Evolutionary conservation across 2,888 invertebrate species (phyloP).

Genomic region (Stegana nigrithorax): DNA sequence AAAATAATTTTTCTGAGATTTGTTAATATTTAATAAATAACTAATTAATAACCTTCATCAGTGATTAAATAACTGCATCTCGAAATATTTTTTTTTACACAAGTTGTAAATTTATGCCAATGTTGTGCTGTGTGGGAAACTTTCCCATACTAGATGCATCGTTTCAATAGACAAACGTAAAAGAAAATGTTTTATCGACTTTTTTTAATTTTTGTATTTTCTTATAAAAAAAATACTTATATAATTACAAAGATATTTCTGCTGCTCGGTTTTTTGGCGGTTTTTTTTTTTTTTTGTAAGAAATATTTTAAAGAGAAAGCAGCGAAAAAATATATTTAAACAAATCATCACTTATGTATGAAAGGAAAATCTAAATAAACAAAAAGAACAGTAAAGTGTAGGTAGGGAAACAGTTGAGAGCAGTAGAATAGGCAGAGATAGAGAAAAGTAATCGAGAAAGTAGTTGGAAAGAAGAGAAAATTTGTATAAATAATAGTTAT

Average conservation of each 20-base stretch:
- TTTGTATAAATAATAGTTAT: constrained; percentile 17
- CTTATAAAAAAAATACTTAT: constrained; percentile 65
- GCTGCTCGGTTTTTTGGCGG: constrained; percentile 59
- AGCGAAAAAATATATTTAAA: constrained; percentile 46
- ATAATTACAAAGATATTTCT: constrained; percentile 56
- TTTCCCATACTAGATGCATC: too few species aligned
- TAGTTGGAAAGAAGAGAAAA: constrained; percentile 20
- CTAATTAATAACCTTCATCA: not conserved
- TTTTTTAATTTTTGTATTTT: constrained; percentile 55
- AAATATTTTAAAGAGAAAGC: constrained; percentile 42
- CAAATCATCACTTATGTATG: constrained; percentile 45
- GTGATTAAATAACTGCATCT: too few species aligned
- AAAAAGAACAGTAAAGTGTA: constrained; percentile 39
- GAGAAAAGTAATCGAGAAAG: constrained; percentile 22
- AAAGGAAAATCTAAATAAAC: constrained; percentile 23
- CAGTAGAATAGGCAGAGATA: constrained; percentile 27
- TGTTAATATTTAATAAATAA: not conserved
- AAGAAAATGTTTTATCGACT: constrained; percentile 19
- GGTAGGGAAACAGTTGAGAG: too few species aligned
- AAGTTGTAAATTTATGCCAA: too few species aligned
- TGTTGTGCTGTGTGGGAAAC: too few species aligned
- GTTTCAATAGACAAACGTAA: not conserved
- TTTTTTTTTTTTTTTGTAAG: constrained; percentile 48
- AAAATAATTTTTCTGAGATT: not conserved
- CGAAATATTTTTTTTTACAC: too few species aligned